Conservation (phyloP, 2,888 invertebrate species). For the Epirrita christyi region DNA sequence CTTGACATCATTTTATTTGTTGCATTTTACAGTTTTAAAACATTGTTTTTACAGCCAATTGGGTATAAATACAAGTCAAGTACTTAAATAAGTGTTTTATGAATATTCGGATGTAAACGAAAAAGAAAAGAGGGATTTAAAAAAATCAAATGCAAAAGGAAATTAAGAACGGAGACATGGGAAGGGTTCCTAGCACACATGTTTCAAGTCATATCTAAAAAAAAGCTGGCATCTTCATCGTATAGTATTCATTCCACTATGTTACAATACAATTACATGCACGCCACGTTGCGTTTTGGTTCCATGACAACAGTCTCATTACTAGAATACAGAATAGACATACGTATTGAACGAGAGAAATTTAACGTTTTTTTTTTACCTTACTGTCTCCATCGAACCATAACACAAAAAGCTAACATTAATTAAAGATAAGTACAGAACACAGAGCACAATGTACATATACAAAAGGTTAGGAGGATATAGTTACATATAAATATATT, state of each 20-base stretch:
- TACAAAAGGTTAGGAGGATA: slow-evolving; percentile 77
- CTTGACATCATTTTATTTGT: slow-evolving; percentile 36
- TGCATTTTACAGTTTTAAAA: slow-evolving; percentile 36
- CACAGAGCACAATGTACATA: slow-evolving; percentile 84
- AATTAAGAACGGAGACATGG: slow-evolving; percentile 63
- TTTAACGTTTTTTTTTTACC: slow-evolving; percentile 49
- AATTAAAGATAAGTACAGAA: slow-evolving; percentile 74
- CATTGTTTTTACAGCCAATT: slow-evolving; percentile 61
- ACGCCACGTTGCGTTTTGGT: slow-evolving; percentile 82
- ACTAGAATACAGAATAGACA: slow-evolving; percentile 49
- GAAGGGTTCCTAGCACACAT: slow-evolving; percentile 77
- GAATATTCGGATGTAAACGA: slow-evolving; percentile 37
- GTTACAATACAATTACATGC: slow-evolving; percentile 82
- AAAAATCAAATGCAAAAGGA: slow-evolving; percentile 51
- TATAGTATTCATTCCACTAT: slow-evolving; percentile 76
- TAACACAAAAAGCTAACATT: slow-evolving; percentile 83
- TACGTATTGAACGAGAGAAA: slow-evolving; percentile 39
- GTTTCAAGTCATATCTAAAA: slow-evolving; percentile 78
- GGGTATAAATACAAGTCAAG: slow-evolving; percentile 43
- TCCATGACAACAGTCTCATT: slow-evolving; percentile 64
- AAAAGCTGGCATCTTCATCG: slow-evolving; percentile 78
- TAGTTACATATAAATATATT: slow-evolving; percentile 68
- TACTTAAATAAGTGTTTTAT: slow-evolving; percentile 30
- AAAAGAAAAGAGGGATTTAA: slow-evolving; percentile 48
- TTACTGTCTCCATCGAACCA: slow-evolving; percentile 77